These are phyloP conservation scores for Drosophila nr. medialis DNA, from an alignment of 2,888 invertebrate genomes.

Conservation along the genomic window DNA sequence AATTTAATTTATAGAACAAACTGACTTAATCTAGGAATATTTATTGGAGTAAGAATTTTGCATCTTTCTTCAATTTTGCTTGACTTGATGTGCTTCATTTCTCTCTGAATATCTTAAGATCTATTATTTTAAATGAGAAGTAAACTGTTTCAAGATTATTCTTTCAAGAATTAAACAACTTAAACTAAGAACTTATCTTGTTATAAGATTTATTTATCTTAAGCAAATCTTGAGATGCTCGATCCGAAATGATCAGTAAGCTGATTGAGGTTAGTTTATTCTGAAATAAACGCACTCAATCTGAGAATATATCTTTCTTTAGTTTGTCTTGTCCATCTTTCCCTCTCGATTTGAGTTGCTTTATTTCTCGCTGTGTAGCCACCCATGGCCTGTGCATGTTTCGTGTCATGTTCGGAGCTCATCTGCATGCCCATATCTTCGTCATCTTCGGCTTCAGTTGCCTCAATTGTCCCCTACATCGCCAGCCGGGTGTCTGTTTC, in stretches of 20 bases:
- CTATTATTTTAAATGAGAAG: rapidly evolving
- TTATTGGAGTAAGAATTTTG: background rate
- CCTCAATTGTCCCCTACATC: conserved; percentile 61
- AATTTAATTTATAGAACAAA: background rate
- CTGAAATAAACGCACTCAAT: background rate
- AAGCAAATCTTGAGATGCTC: background rate
- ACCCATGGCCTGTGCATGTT: conserved; percentile 35
- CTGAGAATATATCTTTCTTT: background rate
- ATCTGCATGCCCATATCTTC: conserved; percentile 77
- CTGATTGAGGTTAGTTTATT: background rate
- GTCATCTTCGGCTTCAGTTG: conserved; percentile 59
- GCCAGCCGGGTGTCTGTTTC: conserved; percentile 75
- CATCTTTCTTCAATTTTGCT: background rate
- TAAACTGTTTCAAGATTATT: background rate
- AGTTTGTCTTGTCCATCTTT: background rate
- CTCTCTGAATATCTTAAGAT: background rate
- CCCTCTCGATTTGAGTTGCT: background rate
- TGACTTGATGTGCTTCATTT: background rate
- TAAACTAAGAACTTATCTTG: background rate
- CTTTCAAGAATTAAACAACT: background rate
- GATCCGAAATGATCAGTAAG: background rate
- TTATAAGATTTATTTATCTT: background rate
- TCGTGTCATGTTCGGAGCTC: conserved; percentile 60
- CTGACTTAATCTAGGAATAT: rapidly evolving
- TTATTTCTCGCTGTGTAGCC: background rate